phyloP scores from a whole-genome alignment of 2,797 vertebrate species.

The Lutjanus campechanus region DNA sequence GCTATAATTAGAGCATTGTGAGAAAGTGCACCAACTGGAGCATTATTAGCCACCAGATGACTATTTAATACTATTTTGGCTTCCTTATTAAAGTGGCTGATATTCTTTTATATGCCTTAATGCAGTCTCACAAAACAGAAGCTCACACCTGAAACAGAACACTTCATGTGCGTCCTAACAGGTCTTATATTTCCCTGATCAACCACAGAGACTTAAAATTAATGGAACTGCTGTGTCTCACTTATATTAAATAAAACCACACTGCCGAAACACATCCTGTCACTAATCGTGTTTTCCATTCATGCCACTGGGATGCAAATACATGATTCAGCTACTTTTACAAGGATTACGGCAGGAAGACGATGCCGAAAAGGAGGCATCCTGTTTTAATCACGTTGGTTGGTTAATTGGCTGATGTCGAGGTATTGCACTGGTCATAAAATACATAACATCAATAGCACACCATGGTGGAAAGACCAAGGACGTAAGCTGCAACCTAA shows the following conservation, averaged over 20 bases:
- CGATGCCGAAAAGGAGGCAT: not conserved
- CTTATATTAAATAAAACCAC: not conserved
- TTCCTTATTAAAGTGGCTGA: constrained; percentile 23
- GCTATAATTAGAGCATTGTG: constrained; percentile 37
- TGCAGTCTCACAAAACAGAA: not conserved
- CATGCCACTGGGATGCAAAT: not conserved
- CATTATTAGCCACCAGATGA: constrained; percentile 30
- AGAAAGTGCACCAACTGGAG: constrained; percentile 12
- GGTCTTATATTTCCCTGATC: not conserved
- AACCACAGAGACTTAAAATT: not conserved
- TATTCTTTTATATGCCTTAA: not conserved
- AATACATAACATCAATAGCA: constrained; percentile 10
- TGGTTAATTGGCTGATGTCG: constrained; percentile 15
- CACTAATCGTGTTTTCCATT: constrained; percentile 11
- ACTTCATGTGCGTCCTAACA: not conserved
- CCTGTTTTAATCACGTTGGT: constrained; percentile 26
- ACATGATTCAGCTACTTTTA: not conserved
- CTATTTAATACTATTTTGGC: constrained; percentile 2
- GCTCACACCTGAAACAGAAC: constrained; percentile 5
- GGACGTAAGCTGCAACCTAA: constrained; percentile 22
- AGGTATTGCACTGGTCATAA: constrained; percentile 18
- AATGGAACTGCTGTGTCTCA: constrained; percentile 15
- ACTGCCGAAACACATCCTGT: not conserved
- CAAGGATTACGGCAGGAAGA: not conserved
- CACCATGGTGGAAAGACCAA: constrained; percentile 15